Percentiles rank a stretch among this genome's conserved stretches.
Evolutionary conservation across 2,113 vertebrate species (phyloP).

Genomic region (Microtus montanus): DNA sequence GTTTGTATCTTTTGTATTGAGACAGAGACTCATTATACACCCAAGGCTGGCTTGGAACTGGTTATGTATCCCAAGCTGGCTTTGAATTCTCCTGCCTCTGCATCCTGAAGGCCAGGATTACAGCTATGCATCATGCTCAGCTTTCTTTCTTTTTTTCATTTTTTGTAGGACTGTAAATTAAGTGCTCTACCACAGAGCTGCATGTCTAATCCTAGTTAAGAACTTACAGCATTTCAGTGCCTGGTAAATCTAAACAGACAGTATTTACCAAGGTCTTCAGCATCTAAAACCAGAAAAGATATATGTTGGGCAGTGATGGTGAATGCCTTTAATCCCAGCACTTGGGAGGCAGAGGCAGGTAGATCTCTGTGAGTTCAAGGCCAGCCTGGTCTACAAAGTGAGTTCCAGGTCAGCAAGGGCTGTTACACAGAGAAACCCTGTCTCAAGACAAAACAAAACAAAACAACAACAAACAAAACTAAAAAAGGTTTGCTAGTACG

Average conservation of each 20-base stretch:
- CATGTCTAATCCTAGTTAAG: background rate
- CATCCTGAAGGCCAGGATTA: background rate
- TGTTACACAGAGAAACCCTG: too few species aligned
- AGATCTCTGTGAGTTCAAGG: too few species aligned
- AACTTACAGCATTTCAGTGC: background rate
- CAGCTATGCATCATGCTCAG: background rate
- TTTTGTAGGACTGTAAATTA: background rate
- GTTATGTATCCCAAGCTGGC: background rate
- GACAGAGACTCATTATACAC: background rate
- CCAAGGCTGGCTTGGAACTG: background rate
- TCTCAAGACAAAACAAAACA: too few species aligned
- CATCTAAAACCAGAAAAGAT: background rate
- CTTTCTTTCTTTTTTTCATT: background rate
- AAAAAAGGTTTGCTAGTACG: background rate
- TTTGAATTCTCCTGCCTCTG: background rate
- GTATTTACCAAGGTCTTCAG: constrained; percentile 6
- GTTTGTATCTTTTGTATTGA: background rate
- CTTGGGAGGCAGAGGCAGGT: too few species aligned
- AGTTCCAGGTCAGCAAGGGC: too few species aligned
- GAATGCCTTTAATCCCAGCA: too few species aligned
- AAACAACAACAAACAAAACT: too few species aligned
- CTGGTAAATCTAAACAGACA: background rate
- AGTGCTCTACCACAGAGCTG: background rate
- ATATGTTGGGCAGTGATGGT: too few species aligned
- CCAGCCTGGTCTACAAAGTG: too few species aligned